Conservation (phyloP, 2,888 invertebrate genomes). For the Balanococcus diminutus region DNA sequence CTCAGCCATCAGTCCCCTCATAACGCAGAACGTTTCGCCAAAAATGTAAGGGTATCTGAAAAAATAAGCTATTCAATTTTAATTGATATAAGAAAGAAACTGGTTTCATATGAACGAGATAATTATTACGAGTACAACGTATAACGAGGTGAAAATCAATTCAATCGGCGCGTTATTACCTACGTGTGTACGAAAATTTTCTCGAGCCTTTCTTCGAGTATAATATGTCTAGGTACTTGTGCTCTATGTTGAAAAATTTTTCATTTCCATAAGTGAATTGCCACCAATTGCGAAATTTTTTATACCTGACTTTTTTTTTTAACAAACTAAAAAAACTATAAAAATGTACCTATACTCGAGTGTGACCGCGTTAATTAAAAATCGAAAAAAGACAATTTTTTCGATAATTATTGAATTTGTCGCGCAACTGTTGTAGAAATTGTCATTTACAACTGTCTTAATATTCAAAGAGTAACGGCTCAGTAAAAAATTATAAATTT, state of each 20-base stretch:
- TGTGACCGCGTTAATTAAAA: background rate
- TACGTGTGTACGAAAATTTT: background rate
- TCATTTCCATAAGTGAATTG: background rate
- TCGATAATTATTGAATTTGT: background rate
- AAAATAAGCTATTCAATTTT: background rate
- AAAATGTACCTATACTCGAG: background rate
- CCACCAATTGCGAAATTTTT: background rate
- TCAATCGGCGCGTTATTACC: background rate
- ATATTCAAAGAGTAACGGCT: too few relatives aligned
- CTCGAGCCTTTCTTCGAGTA: background rate
- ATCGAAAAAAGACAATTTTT: background rate
- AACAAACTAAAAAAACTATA: background rate
- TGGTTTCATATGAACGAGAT: background rate
- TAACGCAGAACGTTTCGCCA: conserved; percentile 77
- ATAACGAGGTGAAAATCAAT: background rate
- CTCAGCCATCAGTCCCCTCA: conserved; percentile 77
- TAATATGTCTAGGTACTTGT: background rate
- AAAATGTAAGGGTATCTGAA: conserved; percentile 73
- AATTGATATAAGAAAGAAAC: background rate
- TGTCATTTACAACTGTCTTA: too few relatives aligned
- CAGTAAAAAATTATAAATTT: too few relatives aligned
- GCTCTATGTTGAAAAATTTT: too few relatives aligned
- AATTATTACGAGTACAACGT: background rate
- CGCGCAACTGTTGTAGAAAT: too few relatives aligned
- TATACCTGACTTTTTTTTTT: too few relatives aligned